These are phyloP conservation scores for Poliocrania exsul DNA, from an alignment of 2,797 vertebrate species.

Conservation along the genomic window DNA sequence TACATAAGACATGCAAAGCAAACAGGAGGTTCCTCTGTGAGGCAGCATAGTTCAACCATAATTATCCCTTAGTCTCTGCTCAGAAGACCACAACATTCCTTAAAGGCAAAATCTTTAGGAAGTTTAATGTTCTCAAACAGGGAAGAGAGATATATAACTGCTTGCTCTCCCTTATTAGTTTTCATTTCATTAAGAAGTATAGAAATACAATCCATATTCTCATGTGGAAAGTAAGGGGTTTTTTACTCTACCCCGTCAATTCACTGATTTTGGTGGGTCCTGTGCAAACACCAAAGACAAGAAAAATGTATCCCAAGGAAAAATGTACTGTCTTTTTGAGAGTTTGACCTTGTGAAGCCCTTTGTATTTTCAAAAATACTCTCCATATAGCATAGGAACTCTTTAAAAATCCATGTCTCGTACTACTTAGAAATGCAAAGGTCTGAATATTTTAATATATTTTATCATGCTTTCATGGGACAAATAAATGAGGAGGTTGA, in stretches of 20 bases:
- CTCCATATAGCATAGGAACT: neutral
- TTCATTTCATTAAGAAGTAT: neutral
- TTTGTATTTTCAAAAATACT: neutral
- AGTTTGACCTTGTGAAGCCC: neutral
- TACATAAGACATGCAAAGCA: slow-evolving; percentile 19
- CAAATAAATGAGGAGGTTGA: neutral
- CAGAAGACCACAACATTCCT: slow-evolving; percentile 42
- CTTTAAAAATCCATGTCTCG: neutral
- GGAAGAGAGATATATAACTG: neutral
- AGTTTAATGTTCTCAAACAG: neutral
- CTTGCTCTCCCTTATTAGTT: neutral
- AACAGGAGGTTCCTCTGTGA: neutral
- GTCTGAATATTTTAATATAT: neutral
- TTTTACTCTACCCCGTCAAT: neutral
- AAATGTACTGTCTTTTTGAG: neutral
- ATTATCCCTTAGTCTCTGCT: slow-evolving; percentile 31
- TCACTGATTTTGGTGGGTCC: neutral
- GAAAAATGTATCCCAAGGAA: neutral
- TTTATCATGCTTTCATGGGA: neutral
- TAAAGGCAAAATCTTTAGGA: slow-evolving; percentile 7
- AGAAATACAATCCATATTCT: neutral
- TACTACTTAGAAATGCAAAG: neutral
- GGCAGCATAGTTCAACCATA: neutral
- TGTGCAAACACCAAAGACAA: neutral
- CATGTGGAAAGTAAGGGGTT: neutral